These are phyloP conservation scores for Muraenolepis orangiensis DNA, from an alignment of 2,797 vertebrate species.

Conservation along the genomic window DNA sequence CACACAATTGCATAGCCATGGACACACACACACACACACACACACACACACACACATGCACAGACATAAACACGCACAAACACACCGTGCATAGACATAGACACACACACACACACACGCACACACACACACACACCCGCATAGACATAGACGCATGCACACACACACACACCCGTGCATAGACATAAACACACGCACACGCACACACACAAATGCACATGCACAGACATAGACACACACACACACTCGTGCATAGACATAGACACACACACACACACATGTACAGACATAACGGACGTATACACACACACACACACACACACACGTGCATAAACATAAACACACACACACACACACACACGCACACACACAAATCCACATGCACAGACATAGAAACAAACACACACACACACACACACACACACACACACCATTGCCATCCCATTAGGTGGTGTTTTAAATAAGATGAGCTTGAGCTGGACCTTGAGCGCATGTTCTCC, in stretches of 20 bases:
- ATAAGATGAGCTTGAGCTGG: conserved; percentile 62
- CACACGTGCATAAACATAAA: too few relatives aligned
- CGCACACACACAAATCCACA: background rate
- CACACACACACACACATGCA: too few relatives aligned
- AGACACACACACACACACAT: too few relatives aligned
- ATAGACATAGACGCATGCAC: too few relatives aligned
- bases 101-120: conserved; percentile 20
- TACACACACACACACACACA: background rate
- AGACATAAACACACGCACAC: too few relatives aligned
- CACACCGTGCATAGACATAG: conserved; percentile 25
- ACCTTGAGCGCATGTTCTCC: conserved; percentile 60
- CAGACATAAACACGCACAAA: background rate
- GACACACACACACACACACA: too few relatives aligned
- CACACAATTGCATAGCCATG: background rate
- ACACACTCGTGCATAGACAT: background rate
- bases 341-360: too few relatives aligned
- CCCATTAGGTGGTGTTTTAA: conserved; percentile 35
- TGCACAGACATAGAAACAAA: conserved; percentile 30
- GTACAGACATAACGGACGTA: too few relatives aligned
- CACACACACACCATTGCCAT: conserved; percentile 10
- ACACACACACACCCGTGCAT: too few relatives aligned
- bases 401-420: conserved; percentile 25
- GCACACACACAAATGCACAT: too few relatives aligned
- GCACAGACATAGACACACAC: too few relatives aligned
- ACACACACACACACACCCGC: conserved; percentile 27